A percentile compares a stretch with the other conserved stretches of the same genome.
Evolutionary conservation across 2,113 vertebrate genomes (phyloP).

Genomic region (Xiphophorus hellerii): DNA sequence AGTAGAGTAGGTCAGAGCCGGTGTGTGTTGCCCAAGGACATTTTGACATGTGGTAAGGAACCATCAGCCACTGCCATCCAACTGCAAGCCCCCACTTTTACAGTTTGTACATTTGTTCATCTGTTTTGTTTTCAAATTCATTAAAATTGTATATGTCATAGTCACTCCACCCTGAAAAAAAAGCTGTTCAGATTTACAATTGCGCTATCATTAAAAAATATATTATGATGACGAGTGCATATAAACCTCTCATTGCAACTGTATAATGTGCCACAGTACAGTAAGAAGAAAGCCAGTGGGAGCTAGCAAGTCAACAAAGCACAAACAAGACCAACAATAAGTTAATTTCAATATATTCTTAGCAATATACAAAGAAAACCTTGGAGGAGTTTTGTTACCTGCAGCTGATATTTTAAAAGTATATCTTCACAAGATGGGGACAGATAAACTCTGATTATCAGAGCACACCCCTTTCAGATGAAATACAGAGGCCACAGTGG

Average conservation of each 20-base stretch:
- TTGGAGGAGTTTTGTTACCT: not conserved
- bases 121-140: no score
- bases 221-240: no score
- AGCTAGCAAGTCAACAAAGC: not conserved
- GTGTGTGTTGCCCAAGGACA: not conserved
- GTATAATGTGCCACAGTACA: no score
- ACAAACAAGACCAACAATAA: not conserved
- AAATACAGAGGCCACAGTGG: constrained; percentile 20
- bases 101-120: no score
- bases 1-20: not conserved
- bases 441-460: not conserved
- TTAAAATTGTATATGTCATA: no score
- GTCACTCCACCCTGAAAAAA: no score
- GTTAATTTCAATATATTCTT: not conserved
- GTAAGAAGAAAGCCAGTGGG: not conserved
- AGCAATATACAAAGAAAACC: not conserved
- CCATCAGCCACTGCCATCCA: not conserved
- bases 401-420: not conserved
- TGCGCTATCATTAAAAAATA: no score
- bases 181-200: no score
- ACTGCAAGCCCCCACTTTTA: not conserved
- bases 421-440: not conserved
- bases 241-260: no score
- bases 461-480: not conserved
- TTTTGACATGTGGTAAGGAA: not conserved